These are phyloP conservation scores for Amphipoea oculea DNA, from an alignment of 2,888 invertebrate species.

Conservation along the genomic window DNA sequence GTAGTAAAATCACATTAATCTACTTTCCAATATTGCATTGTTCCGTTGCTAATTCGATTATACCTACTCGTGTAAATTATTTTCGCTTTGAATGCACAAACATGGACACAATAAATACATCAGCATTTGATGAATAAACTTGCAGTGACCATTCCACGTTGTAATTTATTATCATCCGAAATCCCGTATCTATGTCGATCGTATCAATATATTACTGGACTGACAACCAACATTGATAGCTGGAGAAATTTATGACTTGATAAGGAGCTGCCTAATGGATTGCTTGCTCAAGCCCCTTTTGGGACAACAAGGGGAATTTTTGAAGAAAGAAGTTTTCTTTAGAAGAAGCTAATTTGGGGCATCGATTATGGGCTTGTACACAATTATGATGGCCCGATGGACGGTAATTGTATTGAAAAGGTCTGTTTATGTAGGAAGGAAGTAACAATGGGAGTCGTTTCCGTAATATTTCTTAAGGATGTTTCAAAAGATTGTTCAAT, in stretches of 20 bases:
- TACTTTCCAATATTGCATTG: not conserved
- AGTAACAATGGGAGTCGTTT: conserved; percentile 41
- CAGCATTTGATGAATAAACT: conserved; percentile 58
- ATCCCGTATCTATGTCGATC: conserved; percentile 57
- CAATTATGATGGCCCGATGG: conserved; percentile 56
- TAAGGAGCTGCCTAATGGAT: conserved; percentile 85
- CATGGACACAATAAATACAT: conserved; percentile 43
- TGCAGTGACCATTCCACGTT: conserved; percentile 40
- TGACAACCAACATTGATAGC: conserved; percentile 77
- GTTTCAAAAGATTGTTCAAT: conserved; percentile 9
- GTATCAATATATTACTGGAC: conserved; percentile 75
- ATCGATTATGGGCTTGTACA: conserved; percentile 54
- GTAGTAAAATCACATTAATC: not conserved
- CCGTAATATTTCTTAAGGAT: conserved; percentile 18
- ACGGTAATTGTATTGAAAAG: conserved; percentile 50
- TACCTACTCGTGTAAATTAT: conserved; percentile 31
- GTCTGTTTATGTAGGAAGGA: conserved; percentile 38
- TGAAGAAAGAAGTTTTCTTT: conserved; percentile 40
- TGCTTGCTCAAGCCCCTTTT: conserved; percentile 67
- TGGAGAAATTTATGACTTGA: conserved; percentile 83
- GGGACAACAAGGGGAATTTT: conserved; percentile 35
- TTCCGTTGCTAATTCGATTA: conserved; percentile 21
- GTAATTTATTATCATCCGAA: conserved; percentile 63
- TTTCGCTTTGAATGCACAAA: conserved; percentile 20
- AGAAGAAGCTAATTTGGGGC: conserved; percentile 53